Base-by-base conservation (phyloP, 1,140 invertebrate species). In the Caenorhabditis latens region DNA sequence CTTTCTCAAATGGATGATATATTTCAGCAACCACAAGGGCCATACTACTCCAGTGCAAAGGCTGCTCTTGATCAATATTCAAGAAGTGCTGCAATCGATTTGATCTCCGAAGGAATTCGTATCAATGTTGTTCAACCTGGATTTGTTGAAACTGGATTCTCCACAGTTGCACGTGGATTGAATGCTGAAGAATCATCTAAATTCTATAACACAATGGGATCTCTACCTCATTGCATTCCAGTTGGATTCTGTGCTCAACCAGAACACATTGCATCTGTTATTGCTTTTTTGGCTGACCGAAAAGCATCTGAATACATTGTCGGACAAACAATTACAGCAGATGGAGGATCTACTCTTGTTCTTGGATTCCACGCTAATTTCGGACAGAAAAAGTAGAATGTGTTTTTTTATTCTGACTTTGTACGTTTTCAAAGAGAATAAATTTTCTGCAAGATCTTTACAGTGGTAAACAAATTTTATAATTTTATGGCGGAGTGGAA, bases 51-150 rank as follows among this genome's bases (percentile, higher is more conserved):
- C 89, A 95, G 97, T 91, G 96, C 96, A 16, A 98, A 98, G 93
- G 94, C 96, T 57, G 95, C 96, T 1, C 93, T 98, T 0, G 96
- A 98, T 93, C 97, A 98, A 91, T 95, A 98, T 63, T 98, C 96
- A 0, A 94, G 95, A 89, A 96, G 95, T 91, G 93, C 94, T 19
- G 95, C 95, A 32, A 94, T 96, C 88, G 96, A 96, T 92, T 93
- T 96, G 24, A 96, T 95, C 2, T 89, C 94, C 0, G 96, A 96
- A 89, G 93, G 94, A 16, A 95, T 98, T 0, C 93, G 96, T 88
- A 96, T 97, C 0, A 98, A 98, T 86, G 32, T 65, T 43, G 85
- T 86, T 61, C 57, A n/a, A n/a, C 57, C 57, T 61, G 57, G 57
- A 61, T 61, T 61, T n/a, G 57, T 61, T 21, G 19, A n/a, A 9